These are phyloP conservation scores for Crambe crambe DNA, from an alignment of 37 sponge, comb jelly and placozoan genomes.

Conservation along the genomic window DNA sequence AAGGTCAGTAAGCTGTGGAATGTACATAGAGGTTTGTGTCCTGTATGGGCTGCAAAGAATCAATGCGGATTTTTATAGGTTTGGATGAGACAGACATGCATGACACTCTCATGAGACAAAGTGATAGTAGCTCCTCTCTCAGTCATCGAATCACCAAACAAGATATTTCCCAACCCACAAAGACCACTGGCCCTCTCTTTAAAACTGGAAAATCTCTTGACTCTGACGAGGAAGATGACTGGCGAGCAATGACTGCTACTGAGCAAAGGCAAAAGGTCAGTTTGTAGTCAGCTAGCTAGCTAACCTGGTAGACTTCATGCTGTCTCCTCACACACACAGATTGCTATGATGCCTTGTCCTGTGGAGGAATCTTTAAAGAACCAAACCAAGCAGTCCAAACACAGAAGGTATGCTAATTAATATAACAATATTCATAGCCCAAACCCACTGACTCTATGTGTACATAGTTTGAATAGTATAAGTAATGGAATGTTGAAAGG, in stretches of 20 bases:
- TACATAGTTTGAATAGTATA: not conserved
- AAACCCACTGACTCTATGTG: not conserved
- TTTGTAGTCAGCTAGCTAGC: too few relatives aligned
- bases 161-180: constrained; percentile 35
- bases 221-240: constrained; percentile 1
- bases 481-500: not conserved
- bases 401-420: constrained; percentile 48
- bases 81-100: not conserved
- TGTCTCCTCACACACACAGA: not conserved
- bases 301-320: too few relatives aligned
- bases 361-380: not conserved
- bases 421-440: constrained; percentile 16
- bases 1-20: not conserved
- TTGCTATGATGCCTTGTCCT: constrained; percentile 9
- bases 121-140: not conserved
- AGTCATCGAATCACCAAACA: constrained; percentile 25
- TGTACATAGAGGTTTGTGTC: too few relatives aligned
- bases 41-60: too few relatives aligned
- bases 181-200: constrained; percentile 27
- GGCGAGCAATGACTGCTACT: not conserved
- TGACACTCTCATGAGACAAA: not conserved
- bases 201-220: not conserved
- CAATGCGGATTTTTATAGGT: not conserved
- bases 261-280: not conserved
- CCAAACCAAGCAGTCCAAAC: constrained; percentile 56